phyloP scores from a whole-genome alignment of 2,113 vertebrate species.

The Antechinus flavipes region DNA sequence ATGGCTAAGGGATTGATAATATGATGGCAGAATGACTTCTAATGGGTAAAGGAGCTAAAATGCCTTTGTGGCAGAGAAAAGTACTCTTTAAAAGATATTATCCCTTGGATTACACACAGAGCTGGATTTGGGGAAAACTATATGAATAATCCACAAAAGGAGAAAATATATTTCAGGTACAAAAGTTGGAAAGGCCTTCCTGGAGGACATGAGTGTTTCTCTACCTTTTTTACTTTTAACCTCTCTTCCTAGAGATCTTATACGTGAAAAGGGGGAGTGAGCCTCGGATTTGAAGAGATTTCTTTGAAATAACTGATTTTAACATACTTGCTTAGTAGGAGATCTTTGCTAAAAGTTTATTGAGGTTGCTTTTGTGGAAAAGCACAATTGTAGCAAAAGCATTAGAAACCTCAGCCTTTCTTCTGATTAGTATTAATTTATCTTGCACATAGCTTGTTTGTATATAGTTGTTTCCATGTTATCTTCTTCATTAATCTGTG shows the following conservation, averaged over 20 bases:
- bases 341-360: neutral
- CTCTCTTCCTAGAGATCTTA: neutral
- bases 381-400: neutral
- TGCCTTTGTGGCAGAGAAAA: neutral
- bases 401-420: neutral
- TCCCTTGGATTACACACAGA: neutral
- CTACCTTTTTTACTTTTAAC: neutral
- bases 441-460: too few species aligned
- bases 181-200: neutral
- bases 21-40: neutral
- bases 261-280: neutral
- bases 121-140: neutral
- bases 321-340: neutral
- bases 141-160: neutral
- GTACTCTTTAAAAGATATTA: neutral
- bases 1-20: neutral
- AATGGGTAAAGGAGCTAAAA: neutral
- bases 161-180: neutral
- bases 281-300: neutral
- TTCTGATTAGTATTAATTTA: too few species aligned
- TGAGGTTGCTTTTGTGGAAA: neutral
- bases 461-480: too few species aligned
- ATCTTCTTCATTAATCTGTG: too few species aligned
- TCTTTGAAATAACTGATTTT: neutral
- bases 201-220: neutral